These are phyloP conservation scores for Malachius bipustulatus DNA, from an alignment of 2,888 invertebrate species.

Conservation along the genomic window DNA sequence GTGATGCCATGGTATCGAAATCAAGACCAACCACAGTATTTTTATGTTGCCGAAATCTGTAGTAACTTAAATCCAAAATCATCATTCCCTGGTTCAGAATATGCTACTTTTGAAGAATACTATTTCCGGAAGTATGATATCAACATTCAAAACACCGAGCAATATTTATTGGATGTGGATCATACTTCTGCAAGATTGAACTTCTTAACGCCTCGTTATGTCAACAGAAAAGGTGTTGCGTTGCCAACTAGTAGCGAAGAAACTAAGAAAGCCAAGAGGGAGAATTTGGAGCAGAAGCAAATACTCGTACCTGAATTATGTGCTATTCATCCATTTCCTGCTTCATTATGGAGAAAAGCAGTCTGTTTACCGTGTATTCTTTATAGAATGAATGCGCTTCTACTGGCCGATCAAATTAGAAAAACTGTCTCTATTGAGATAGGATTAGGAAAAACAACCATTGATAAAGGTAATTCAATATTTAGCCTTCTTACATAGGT, in stretches of 20 bases:
- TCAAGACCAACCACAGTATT: slow-evolving; percentile 89
- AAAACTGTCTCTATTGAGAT: slow-evolving; percentile 65
- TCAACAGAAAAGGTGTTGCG: slow-evolving; percentile 86
- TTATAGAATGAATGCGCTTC: slow-evolving; percentile 84
- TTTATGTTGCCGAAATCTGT: slow-evolving; percentile 96
- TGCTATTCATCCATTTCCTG: slow-evolving; percentile 91
- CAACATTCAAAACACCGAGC: slow-evolving; percentile 72
- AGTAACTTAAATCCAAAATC: slow-evolving; percentile 73
- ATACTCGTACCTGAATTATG: slow-evolving; percentile 95
- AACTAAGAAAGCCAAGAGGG: slow-evolving; percentile 82
- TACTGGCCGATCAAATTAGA: slow-evolving; percentile 89
- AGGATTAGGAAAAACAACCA: slow-evolving; percentile 54
- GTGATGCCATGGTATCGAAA: slow-evolving; percentile 99
- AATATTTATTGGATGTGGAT: slow-evolving; percentile 93
- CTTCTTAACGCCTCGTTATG: slow-evolving; percentile 82
- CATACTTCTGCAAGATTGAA: slow-evolving; percentile 93
- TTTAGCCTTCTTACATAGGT: no score
- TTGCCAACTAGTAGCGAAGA: slow-evolving; percentile 88
- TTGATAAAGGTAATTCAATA: slow-evolving; percentile 44
- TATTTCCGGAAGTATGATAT: slow-evolving; percentile 86
- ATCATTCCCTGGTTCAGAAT: slow-evolving; percentile 80
- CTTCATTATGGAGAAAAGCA: slow-evolving; percentile 92
- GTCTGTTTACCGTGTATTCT: slow-evolving; percentile 92
- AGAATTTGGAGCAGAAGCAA: slow-evolving; percentile 92
- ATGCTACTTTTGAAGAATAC: slow-evolving; percentile 88